A percentile compares a stretch with the other conserved stretches of the same genome.
Conservation (phyloP, 2,888 invertebrate genomes). For the Philaethria dido region DNA sequence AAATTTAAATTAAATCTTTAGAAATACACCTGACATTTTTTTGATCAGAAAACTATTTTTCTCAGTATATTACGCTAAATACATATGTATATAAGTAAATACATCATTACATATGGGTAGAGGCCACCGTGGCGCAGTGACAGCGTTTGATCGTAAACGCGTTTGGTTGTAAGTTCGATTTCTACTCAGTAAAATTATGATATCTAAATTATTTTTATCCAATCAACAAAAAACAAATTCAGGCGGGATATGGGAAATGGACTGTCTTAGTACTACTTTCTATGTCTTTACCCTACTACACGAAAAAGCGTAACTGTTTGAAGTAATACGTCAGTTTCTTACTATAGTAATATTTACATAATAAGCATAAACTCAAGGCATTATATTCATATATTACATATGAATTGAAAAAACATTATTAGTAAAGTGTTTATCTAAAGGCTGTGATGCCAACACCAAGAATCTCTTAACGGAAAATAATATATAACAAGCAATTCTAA, state of each 20-base stretch:
- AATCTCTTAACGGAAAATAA: neutral
- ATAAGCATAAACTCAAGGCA: neutral
- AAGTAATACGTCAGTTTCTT: too few relatives aligned
- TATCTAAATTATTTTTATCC: neutral
- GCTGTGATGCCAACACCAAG: slow-evolving; percentile 1
- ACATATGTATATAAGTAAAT: too few relatives aligned
- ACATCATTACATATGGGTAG: too few relatives aligned
- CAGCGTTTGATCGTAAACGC: neutral
- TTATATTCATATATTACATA: neutral
- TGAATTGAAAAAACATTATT: neutral
- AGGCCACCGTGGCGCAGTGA: too few relatives aligned
- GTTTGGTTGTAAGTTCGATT: neutral
- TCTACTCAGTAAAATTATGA: neutral
- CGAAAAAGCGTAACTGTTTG: too few relatives aligned
- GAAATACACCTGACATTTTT: too few relatives aligned
- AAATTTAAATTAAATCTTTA: too few relatives aligned
- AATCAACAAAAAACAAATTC: neutral
- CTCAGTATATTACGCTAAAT: too few relatives aligned
- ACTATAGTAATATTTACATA: neutral
- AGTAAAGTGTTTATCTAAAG: slow-evolving; percentile 6
- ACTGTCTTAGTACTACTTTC: neutral
- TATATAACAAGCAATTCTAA: neutral
- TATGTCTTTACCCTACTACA: neutral
- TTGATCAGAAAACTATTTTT: too few relatives aligned
- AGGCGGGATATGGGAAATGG: neutral